Evolutionary conservation across 2,888 invertebrate species (phyloP).

Genomic region (Drosophila birchii): DNA sequence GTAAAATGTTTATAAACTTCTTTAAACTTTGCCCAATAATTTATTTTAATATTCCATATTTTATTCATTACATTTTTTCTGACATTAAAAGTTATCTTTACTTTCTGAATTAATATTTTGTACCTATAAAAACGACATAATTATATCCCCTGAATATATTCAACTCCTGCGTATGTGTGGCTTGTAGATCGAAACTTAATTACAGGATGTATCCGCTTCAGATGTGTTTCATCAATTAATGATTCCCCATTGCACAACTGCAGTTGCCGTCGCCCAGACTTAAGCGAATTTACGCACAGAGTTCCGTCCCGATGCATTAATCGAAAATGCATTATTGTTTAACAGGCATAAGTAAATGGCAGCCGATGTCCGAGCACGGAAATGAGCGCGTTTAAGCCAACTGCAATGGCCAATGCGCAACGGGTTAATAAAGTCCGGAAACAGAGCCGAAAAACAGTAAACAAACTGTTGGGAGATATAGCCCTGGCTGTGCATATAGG

Average conservation of each 20-base stretch:
- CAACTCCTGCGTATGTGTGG: background rate
- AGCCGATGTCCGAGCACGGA: slow-evolving; percentile 12
- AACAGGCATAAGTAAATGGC: slow-evolving; percentile 49
- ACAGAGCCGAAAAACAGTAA: slow-evolving; percentile 22
- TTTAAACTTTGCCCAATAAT: too few species aligned
- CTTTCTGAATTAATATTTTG: background rate
- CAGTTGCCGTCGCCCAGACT: background rate
- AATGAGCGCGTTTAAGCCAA: slow-evolving; percentile 25
- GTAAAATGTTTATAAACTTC: background rate
- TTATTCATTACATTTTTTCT: background rate
- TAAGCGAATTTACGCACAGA: background rate
- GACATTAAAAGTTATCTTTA: accelerated
- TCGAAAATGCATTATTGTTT: slow-evolving; percentile 45
- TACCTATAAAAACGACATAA: background rate
- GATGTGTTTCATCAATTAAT: slow-evolving; percentile 26
- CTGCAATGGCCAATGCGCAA: slow-evolving; percentile 25
- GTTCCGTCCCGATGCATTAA: slow-evolving; percentile 17
- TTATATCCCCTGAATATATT: background rate
- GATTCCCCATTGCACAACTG: slow-evolving; percentile 24
- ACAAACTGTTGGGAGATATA: slow-evolving; percentile 14
- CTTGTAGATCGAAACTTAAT: background rate
- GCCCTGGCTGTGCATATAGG: background rate
- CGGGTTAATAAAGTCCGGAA: slow-evolving; percentile 18
- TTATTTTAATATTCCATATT: background rate
- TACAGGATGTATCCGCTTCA: slow-evolving; percentile 15